phyloP scores from a whole-genome alignment of 2,888 invertebrate genomes.

The Eurytoma adleriae region DNA sequence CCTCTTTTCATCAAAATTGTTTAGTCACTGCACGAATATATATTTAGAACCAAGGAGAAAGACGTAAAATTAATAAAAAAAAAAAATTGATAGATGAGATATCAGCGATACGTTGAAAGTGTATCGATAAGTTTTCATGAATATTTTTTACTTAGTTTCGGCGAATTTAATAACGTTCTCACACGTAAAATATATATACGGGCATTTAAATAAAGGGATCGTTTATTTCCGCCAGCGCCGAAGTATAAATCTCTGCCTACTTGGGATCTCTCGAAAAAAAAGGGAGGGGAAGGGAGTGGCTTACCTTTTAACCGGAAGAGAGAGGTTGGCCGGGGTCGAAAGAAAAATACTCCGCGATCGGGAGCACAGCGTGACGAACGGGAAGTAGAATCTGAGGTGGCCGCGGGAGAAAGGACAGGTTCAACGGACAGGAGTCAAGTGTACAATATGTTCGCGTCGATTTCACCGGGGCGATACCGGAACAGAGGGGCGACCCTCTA shows the following conservation, averaged over 20 bases:
- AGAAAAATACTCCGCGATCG: constrained; percentile 6
- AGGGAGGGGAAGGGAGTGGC: not conserved
- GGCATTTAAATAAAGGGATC: constrained; percentile 14
- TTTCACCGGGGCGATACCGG: constrained; percentile 43
- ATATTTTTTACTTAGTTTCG: too few species aligned
- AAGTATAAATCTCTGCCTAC: constrained; percentile 9
- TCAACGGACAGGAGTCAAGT: constrained; percentile 25
- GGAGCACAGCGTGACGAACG: constrained; percentile 27
- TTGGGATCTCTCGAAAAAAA: not conserved
- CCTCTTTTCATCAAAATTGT: not conserved
- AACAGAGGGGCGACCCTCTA: constrained; percentile 34
- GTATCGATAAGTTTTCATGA: too few species aligned
- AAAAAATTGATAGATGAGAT: too few species aligned
- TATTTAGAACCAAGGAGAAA: too few species aligned
- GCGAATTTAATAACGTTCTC: too few species aligned
- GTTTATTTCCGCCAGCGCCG: not conserved
- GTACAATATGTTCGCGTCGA: constrained; percentile 52
- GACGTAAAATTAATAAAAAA: too few species aligned
- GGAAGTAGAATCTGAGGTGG: not conserved
- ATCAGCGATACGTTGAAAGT: too few species aligned
- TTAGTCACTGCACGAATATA: too few species aligned
- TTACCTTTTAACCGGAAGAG: not conserved
- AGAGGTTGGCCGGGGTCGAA: not conserved
- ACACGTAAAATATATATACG: constrained; percentile 21
- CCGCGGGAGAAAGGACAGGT: not conserved